A percentile compares a stretch with the other conserved stretches of the same genome.
Evolutionary conservation across 2,797 vertebrate species (phyloP).

Genomic region (Lerista edwardsae): DNA sequence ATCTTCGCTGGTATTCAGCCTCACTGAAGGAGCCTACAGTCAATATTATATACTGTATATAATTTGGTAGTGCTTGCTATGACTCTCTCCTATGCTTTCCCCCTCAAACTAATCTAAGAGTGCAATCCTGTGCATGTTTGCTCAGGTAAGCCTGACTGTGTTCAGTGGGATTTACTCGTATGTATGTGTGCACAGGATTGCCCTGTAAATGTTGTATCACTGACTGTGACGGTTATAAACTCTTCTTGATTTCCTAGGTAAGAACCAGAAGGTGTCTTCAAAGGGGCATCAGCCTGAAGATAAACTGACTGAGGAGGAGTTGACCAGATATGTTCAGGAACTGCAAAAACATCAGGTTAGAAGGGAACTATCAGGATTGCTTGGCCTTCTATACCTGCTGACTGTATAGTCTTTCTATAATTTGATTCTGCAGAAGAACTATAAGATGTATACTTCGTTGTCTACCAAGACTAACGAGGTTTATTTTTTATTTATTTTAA

Average conservation of each 20-base stretch:
- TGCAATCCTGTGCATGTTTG: too few species aligned
- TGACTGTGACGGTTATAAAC: constrained; percentile 12
- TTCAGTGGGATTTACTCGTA: too few species aligned
- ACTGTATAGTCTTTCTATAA: not conserved
- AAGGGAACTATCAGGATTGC: not conserved
- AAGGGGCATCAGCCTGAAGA: constrained; percentile 68
- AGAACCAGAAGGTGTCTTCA: constrained; percentile 81
- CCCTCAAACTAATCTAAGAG: too few species aligned
- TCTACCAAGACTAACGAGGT: not conserved
- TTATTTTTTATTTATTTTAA: not conserved
- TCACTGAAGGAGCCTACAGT: not conserved
- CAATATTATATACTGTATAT: not conserved
- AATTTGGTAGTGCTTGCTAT: not conserved
- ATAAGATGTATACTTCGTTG: not conserved
- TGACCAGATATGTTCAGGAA: constrained; percentile 89
- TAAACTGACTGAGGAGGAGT: constrained; percentile 91
- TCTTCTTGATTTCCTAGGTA: constrained; percentile 69
- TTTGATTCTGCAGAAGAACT: constrained; percentile 17
- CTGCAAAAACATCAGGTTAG: constrained; percentile 97
- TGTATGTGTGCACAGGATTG: too few species aligned
- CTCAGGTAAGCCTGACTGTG: too few species aligned
- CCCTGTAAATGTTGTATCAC: not conserved
- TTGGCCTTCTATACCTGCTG: not conserved
- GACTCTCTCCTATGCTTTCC: not conserved
- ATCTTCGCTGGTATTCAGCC: not conserved